phyloP scores from a whole-genome alignment of 2,888 invertebrate species.

The Melipona beecheii region DNA sequence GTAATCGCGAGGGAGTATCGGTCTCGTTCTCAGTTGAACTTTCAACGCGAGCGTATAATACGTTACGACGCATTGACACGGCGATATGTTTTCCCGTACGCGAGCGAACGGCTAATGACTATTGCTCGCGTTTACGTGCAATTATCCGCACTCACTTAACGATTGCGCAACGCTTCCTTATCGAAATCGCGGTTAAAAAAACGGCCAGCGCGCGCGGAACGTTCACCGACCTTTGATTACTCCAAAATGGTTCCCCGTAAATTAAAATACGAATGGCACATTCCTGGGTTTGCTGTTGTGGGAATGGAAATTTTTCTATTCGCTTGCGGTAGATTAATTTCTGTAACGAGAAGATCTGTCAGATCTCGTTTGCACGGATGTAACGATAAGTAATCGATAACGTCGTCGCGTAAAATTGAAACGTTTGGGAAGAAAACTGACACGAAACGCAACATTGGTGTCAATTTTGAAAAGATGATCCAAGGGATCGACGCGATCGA shows the following conservation, averaged over 20 bases:
- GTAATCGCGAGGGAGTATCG: conserved; percentile 23
- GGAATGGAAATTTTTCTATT: no score
- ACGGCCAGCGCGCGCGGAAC: background rate
- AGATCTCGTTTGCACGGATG: no score
- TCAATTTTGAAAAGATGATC: no score
- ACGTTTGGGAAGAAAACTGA: no score
- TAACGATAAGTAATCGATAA: no score
- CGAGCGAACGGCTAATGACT: conserved; percentile 25
- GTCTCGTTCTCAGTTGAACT: conserved; percentile 33
- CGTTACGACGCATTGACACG: conserved; percentile 19
- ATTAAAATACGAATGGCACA: no score
- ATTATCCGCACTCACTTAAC: conserved; percentile 37
- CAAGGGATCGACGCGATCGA: no score
- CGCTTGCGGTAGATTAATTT: background rate
- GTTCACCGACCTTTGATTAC: background rate
- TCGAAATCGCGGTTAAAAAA: conserved; percentile 28
- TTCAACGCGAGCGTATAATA: conserved; percentile 28
- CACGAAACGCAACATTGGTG: no score
- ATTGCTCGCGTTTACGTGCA: conserved; percentile 36
- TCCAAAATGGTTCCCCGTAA: background rate
- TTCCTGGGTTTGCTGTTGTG: background rate
- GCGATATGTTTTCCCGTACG: conserved; percentile 18
- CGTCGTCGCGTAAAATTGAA: no score
- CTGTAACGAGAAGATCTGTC: background rate
- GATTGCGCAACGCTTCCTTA: conserved; percentile 39